Conservation (phyloP, 2,888 invertebrate genomes). For the Tortrix viridana region DNA sequence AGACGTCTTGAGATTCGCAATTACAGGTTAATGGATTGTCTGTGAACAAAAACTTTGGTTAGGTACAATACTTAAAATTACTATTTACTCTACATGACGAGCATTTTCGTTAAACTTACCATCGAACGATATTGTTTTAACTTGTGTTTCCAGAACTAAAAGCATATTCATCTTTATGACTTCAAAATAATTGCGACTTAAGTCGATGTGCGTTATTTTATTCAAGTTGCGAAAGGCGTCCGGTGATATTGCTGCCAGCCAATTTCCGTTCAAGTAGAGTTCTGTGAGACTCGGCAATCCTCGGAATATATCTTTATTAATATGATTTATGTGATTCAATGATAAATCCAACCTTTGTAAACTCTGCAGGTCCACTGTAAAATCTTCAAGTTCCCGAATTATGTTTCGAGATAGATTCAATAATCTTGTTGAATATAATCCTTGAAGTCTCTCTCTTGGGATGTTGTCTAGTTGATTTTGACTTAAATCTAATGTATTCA, state of each 20-base stretch:
- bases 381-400: constrained; percentile 91
- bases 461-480: constrained; percentile 92
- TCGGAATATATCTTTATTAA: constrained; percentile 90
- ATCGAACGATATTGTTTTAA: constrained; percentile 90
- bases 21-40: constrained; percentile 95
- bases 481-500: constrained; percentile 91
- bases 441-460: constrained; percentile 93
- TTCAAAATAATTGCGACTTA: constrained; percentile 93
- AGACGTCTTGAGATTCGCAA: constrained; percentile 95
- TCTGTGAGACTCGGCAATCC: constrained; percentile 91
- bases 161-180: constrained; percentile 91
- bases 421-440: constrained; percentile 88
- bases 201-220: constrained; percentile 89
- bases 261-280: constrained; percentile 91
- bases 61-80: too few relatives aligned
- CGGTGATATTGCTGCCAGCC: constrained; percentile 90
- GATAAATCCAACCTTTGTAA: constrained; percentile 92
- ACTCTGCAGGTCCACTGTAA: constrained; percentile 90
- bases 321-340: constrained; percentile 91
- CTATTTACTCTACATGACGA: too few relatives aligned
- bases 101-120: constrained; percentile 85
- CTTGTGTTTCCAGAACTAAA: constrained; percentile 91
- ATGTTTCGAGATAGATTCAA: constrained; percentile 94
- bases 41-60: constrained; percentile 57
- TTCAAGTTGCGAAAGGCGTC: constrained; percentile 91